Evolutionary conservation across 92 coral and sea anemone species (phyloP).

Genomic region (Epizoanthus rinbou): DNA sequence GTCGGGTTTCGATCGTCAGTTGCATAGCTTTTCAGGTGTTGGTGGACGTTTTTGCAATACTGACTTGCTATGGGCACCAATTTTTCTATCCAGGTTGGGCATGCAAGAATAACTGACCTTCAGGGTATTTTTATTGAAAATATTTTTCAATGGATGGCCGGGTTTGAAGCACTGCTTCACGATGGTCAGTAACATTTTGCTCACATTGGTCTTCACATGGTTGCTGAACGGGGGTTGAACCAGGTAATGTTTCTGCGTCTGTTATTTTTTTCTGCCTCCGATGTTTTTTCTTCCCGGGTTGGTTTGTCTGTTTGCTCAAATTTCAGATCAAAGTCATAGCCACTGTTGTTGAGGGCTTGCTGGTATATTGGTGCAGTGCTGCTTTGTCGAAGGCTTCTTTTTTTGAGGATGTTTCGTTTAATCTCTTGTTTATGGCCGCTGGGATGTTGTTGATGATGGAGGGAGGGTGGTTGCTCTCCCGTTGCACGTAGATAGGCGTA

Average conservation of each 20-base stretch:
- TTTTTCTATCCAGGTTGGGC: conserved; percentile 23
- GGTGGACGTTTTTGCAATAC: neutral
- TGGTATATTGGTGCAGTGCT: conserved; percentile 23
- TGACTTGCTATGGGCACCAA: conserved; percentile 12
- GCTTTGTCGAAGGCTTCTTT: neutral
- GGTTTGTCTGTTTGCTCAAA: no score
- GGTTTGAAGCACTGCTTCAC: no score
- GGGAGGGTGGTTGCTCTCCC: conserved; percentile 18
- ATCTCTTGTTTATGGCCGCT: neutral
- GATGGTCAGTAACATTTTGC: neutral
- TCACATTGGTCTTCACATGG: neutral
- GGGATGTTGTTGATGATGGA: conserved; percentile 3
- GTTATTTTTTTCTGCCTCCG: no score
- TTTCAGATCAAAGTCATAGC: neutral
- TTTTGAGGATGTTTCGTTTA: neutral
- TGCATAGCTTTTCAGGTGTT: conserved; percentile 19
- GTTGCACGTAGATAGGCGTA: neutral
- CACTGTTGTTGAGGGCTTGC: conserved; percentile 2
- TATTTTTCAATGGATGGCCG: no score
- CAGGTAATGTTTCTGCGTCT: conserved; percentile 13
- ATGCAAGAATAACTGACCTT: conserved; percentile 23
- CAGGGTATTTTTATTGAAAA: no score
- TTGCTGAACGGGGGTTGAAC: conserved; percentile 17
- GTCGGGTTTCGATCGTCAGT: neutral
- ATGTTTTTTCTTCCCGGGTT: no score